These are phyloP conservation scores for Whitmania pigra DNA, from an alignment of 1,140 invertebrate species.

Conservation along the genomic window DNA sequence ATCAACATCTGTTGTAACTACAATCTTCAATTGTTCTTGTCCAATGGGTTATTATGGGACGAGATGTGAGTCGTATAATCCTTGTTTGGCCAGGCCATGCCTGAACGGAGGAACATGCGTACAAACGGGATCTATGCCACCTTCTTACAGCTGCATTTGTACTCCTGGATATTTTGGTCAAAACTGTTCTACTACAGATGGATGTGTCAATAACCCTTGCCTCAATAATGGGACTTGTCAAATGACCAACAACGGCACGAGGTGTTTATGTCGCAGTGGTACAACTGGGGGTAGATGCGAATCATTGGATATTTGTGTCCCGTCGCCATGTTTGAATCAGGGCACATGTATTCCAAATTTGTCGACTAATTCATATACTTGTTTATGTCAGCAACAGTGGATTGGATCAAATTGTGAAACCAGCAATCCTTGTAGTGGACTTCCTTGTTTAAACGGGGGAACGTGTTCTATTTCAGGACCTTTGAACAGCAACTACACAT, in stretches of 20 bases:
- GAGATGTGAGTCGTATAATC: constrained; percentile 35
- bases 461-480: constrained; percentile 12
- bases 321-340: constrained; percentile 28
- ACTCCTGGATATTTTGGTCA: not conserved
- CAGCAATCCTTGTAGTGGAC: constrained; percentile 1
- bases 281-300: constrained; percentile 24
- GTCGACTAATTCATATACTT: constrained; percentile 19
- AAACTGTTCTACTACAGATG: constrained; percentile 43
- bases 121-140: not conserved
- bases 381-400: constrained; percentile 17
- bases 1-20: constrained; percentile 11
- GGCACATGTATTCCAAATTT: constrained; percentile 24
- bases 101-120: constrained; percentile 33
- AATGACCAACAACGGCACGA: constrained; percentile 42
- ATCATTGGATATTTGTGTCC: constrained; percentile 23
- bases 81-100: constrained; percentile 45
- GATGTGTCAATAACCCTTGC: constrained; percentile 70
- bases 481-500: constrained; percentile 5
- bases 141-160: constrained; percentile 10
- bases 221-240: constrained; percentile 77
- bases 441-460: constrained; percentile 21
- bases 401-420: constrained; percentile 16
- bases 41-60: constrained; percentile 19
- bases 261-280: constrained; percentile 62
- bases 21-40: constrained; percentile 23